Evolutionary conservation across 2,113 vertebrate genomes (phyloP).

Genomic region (Lophotis ruficrista): DNA sequence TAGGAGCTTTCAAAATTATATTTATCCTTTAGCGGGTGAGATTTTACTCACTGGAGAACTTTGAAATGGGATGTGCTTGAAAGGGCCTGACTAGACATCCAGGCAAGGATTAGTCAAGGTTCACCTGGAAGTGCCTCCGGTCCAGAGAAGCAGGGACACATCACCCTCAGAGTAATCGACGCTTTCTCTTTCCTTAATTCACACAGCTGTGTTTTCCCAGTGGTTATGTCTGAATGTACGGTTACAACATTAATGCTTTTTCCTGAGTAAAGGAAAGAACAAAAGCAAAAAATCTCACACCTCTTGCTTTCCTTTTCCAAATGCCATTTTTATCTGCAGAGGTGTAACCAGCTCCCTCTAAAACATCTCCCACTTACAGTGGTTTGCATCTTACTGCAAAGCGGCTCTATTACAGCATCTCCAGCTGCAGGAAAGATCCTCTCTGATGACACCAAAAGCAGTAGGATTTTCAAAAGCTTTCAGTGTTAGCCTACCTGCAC

Average conservation of each 20-base stretch:
- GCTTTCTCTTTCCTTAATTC: neutral
- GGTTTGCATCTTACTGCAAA: neutral
- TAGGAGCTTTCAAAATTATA: neutral
- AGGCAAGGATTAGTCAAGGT: neutral
- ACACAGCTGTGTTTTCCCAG: neutral
- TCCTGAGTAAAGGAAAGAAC: neutral
- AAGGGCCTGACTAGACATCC: neutral
- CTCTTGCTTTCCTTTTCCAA: neutral
- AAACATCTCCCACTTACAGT: neutral
- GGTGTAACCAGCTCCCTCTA: neutral
- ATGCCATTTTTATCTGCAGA: neutral
- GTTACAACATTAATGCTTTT: neutral
- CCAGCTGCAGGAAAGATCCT: neutral
- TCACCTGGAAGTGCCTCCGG: neutral
- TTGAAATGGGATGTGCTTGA: neutral
- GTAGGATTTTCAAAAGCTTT: neutral
- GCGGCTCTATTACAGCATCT: neutral
- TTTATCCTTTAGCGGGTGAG: neutral
- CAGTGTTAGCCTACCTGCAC: neutral
- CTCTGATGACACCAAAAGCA: neutral
- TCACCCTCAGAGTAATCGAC: accelerated
- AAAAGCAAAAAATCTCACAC: neutral
- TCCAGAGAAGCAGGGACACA: neutral
- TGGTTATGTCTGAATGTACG: neutral
- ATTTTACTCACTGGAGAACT: constrained; percentile 3